Percentiles rank a stretch among this genome's conserved stretches.
Conservation (phyloP, 2,888 invertebrate genomes). For the Ctena decussata region DNA sequence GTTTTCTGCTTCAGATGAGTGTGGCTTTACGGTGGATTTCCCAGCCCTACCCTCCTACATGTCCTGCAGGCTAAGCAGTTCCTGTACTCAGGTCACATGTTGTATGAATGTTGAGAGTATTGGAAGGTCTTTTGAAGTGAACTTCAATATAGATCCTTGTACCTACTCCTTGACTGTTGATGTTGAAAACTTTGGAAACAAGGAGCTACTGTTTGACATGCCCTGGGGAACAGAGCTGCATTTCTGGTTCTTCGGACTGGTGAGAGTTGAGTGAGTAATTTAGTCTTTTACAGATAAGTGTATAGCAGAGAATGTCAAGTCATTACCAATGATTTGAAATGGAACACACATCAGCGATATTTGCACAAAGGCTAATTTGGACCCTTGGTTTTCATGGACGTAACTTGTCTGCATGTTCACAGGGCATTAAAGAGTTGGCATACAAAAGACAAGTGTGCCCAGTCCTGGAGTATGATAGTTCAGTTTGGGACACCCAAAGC, state of each 20-base stretch:
- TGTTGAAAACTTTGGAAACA: slow-evolving; percentile 43
- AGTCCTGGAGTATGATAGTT: too few relatives aligned
- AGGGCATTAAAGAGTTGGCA: too few relatives aligned
- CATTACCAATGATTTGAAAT: too few relatives aligned
- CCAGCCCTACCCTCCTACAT: neutral
- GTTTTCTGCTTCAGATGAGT: neutral
- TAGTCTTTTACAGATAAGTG: too few relatives aligned
- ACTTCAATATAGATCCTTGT: slow-evolving; percentile 44
- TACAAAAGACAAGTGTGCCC: too few relatives aligned
- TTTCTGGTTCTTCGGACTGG: slow-evolving; percentile 51
- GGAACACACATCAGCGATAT: too few relatives aligned
- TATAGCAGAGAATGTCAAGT: too few relatives aligned
- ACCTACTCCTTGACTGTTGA: slow-evolving; percentile 21
- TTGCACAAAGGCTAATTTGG: too few relatives aligned
- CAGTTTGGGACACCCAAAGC: too few relatives aligned
- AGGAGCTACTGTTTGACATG: slow-evolving; percentile 39
- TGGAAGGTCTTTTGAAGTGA: slow-evolving; percentile 17
- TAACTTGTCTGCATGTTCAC: too few relatives aligned
- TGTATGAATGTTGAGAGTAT: slow-evolving; percentile 31
- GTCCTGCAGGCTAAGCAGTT: neutral
- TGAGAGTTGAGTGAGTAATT: slow-evolving; percentile 41
- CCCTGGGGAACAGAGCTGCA: slow-evolving; percentile 34
- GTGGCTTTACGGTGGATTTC: neutral
- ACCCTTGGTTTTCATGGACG: too few relatives aligned
- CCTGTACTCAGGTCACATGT: slow-evolving; percentile 47